phyloP scores from a whole-genome alignment of 1,140 invertebrate species.

The Drosophila orosa region DNA sequence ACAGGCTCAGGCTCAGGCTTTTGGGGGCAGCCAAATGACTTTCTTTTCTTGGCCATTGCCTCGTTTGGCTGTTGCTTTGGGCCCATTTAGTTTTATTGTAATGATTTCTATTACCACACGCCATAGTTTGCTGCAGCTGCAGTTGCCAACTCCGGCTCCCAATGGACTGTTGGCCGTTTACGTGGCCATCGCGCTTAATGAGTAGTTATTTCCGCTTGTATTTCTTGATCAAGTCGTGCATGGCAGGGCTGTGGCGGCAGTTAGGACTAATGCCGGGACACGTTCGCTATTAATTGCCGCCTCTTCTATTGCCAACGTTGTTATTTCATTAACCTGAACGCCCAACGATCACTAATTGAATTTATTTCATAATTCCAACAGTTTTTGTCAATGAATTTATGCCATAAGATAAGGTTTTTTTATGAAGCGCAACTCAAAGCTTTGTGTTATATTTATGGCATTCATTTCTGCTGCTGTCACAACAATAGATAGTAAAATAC shows the following conservation, averaged over 20 bases:
- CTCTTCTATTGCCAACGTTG: constrained; percentile 47
- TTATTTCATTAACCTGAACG: constrained; percentile 66
- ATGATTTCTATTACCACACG: constrained; percentile 80
- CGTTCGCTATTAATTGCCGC: constrained; percentile 70
- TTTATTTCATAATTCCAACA: constrained; percentile 58
- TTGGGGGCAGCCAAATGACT: constrained; percentile 69
- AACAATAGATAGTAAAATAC: constrained; percentile 60
- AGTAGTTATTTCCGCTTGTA: constrained; percentile 81
- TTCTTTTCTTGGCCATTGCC: constrained; percentile 66
- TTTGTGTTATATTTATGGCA: constrained; percentile 50
- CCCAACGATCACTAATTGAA: constrained; percentile 64
- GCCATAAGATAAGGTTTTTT: constrained; percentile 2
- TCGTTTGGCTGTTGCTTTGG: constrained; percentile 75
- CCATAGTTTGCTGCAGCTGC: constrained; percentile 55
- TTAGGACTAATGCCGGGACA: constrained; percentile 52
- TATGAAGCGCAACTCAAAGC: not conserved
- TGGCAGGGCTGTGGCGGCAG: constrained; percentile 50
- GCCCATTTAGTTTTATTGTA: constrained; percentile 80
- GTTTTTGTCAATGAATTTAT: constrained; percentile 27
- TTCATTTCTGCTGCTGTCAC: constrained; percentile 61
- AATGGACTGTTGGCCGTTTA: constrained; percentile 62
- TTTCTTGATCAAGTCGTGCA: constrained; percentile 79
- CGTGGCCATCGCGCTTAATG: constrained; percentile 78
- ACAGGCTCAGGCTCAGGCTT: constrained; percentile 30
- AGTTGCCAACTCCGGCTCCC: constrained; percentile 41